Base-by-base conservation (phyloP, 2,888 invertebrate species). In the Parnassius orleans region DNA sequence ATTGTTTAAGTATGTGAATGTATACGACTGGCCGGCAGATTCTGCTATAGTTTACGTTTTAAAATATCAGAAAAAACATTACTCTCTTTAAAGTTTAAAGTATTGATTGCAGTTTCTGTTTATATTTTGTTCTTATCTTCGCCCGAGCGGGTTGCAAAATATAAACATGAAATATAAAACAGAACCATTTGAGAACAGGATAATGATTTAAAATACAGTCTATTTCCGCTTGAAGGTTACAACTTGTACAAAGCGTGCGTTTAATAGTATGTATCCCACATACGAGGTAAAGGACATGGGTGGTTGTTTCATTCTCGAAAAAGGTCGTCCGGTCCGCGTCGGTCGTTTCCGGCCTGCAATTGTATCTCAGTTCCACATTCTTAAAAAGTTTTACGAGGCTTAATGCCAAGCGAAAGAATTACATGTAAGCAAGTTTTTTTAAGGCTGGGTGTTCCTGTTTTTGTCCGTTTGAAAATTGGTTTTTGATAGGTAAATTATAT, bases 251-350 rank as follows among this genome's bases (percentile, higher is more conserved):
- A 48, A 48, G 42, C 11, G 19, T 24, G 12, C 41, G 44, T 3
- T 11, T 10, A 33, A 33, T 33, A 19, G 47, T 61, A 53, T 54
- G 50, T 53, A 53, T 50, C 15, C 33, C 57, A 48, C 57, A 57
- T 62, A 48, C 53, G 15, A 53, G 57, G 57, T 58, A 62, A 10
- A 57, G 53, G 53, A 53, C 56, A 55, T 9, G 10, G 24, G 51
- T 57, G 15, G 53, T 53, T 44, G 56, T 53, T 53, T 48, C 57
- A 53, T 57, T 62, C 53, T 48, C 48, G 48, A 62, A 61, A 61
- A 57, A 57, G 61, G 57, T 48, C 61, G 53, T 9, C 61, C 57
- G 53, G 57, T 62, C 10, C 53, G 48, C 48, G 42, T 62, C 46
- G 43, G 48, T 0, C 33, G 53, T 62, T 62, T 62, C 61, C 61